A percentile compares a stretch with the other conserved stretches of the same genome.
These are phyloP conservation scores for Lucilia cuprina DNA, from an alignment of 1,140 invertebrate genomes.

Conservation along the genomic window DNA sequence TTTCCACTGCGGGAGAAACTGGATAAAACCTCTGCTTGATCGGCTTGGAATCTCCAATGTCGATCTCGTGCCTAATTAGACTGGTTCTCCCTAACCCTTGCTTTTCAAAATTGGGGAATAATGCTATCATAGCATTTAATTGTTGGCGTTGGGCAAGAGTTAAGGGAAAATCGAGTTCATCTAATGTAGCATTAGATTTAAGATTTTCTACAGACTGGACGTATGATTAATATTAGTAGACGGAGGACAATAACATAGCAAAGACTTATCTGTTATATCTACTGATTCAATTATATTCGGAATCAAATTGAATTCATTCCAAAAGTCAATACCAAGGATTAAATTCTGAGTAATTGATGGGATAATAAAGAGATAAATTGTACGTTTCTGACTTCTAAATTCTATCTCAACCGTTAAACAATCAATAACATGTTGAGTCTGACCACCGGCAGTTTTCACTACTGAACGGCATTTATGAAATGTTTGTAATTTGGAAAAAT, in stretches of 20 bases:
- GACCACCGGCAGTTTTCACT: conserved; percentile 20
- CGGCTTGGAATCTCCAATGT: no score
- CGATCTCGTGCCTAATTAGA: no score
- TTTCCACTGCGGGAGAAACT: no score
- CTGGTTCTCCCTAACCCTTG: no score
- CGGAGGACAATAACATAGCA: not conserved
- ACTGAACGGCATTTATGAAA: not conserved
- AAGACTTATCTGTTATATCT: not conserved
- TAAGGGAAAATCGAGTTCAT: no score
- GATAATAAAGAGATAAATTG: conserved; percentile 4
- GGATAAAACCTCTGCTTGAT: no score
- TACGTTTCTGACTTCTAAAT: not conserved
- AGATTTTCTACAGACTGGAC: no score
- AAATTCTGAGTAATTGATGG: not conserved
- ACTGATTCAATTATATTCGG: not conserved
- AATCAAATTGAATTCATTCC: not conserved
- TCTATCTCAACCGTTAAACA: not conserved
- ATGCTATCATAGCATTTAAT: no score
- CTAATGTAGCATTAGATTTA: no score
- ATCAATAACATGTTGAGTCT: not conserved
- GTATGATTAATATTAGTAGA: not conserved
- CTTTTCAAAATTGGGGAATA: no score
- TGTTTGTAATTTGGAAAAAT: conserved; percentile 7
- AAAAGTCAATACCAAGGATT: conserved; percentile 23
- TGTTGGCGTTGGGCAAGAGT: no score